Evolutionary conservation across 2,888 invertebrate species (phyloP).

Genomic region (Thera britannica): DNA sequence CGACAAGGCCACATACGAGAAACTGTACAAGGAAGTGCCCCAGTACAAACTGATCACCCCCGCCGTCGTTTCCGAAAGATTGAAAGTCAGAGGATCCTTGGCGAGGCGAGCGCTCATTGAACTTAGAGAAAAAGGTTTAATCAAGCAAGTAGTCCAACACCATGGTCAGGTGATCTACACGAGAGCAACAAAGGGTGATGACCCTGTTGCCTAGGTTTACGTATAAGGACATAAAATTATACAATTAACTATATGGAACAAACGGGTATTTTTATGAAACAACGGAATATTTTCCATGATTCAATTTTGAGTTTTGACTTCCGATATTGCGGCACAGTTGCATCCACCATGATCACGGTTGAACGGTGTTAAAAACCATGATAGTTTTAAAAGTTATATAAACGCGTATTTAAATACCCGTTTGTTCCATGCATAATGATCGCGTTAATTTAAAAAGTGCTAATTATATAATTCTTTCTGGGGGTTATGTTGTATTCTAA

Average conservation of each 20-base stretch:
- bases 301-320: no score
- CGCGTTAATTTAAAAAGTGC: no score
- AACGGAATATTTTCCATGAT: no score
- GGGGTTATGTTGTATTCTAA: no score
- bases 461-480: no score
- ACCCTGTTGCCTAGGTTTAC: slow-evolving; percentile 88
- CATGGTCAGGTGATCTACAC: slow-evolving; percentile 99
- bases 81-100: slow-evolving; percentile 98
- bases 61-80: slow-evolving; percentile 98
- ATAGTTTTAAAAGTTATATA: no score
- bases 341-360: no score
- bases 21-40: slow-evolving; percentile 97
- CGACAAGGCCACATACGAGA: slow-evolving; percentile 99
- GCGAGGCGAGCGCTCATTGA: slow-evolving; percentile 97
- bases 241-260: background rate
- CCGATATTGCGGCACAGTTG: no score
- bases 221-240: slow-evolving; percentile 74
- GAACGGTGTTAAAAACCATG: no score
- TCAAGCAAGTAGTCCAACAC: slow-evolving; percentile 98
- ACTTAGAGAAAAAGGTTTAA: slow-evolving; percentile 97
- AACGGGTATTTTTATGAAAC: no score
- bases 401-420: no score
- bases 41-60: slow-evolving; percentile 99
- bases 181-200: slow-evolving; percentile 97
- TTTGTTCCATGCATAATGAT: no score